These are phyloP conservation scores for Lepidocyrtoides sp. DNA, from an alignment of 2,888 invertebrate species.

Conservation along the genomic window DNA sequence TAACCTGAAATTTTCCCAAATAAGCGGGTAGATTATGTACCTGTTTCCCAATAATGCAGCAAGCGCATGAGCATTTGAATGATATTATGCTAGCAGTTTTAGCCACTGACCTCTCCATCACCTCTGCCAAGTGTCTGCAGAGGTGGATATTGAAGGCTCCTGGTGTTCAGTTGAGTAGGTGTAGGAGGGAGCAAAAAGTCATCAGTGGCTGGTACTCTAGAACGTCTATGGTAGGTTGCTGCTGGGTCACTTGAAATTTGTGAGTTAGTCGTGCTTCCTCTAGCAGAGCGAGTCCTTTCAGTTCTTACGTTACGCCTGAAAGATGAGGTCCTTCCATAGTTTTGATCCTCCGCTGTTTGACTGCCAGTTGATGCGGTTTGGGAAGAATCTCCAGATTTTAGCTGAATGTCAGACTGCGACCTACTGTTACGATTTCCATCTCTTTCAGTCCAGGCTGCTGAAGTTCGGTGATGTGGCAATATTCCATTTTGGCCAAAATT, in stretches of 20 bases:
- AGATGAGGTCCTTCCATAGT: conserved; percentile 76
- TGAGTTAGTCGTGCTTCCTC: conserved; percentile 23
- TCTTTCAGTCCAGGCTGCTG: conserved; percentile 84
- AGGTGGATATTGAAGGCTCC: conserved; percentile 83
- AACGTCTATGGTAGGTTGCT: conserved; percentile 81
- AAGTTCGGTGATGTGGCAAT: conserved; percentile 83
- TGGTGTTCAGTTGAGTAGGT: conserved; percentile 63
- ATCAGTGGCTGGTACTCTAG: conserved; percentile 83
- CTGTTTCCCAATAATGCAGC: background rate
- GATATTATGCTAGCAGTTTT: too few relatives aligned
- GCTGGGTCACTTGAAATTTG: conserved; percentile 48
- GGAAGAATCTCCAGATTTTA: conserved; percentile 84
- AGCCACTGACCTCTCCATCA: conserved; percentile 82
- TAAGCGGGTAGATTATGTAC: background rate
- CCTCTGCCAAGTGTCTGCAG: conserved; percentile 82
- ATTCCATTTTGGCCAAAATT: conserved; percentile 75
- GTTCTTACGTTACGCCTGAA: conserved; percentile 33
- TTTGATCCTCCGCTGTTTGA: conserved; percentile 82
- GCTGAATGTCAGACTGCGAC: conserved; percentile 70
- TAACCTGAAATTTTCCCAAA: conserved; percentile 77
- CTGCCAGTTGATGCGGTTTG: conserved; percentile 9
- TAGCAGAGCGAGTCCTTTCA: conserved; percentile 34
- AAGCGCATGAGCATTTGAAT: too few relatives aligned
- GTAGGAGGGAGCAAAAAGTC: conserved; percentile 77
- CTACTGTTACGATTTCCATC: conserved; percentile 59